phyloP scores from a whole-genome alignment of 2,797 vertebrate genomes.

The Melanotaenia parkinsoni region DNA sequence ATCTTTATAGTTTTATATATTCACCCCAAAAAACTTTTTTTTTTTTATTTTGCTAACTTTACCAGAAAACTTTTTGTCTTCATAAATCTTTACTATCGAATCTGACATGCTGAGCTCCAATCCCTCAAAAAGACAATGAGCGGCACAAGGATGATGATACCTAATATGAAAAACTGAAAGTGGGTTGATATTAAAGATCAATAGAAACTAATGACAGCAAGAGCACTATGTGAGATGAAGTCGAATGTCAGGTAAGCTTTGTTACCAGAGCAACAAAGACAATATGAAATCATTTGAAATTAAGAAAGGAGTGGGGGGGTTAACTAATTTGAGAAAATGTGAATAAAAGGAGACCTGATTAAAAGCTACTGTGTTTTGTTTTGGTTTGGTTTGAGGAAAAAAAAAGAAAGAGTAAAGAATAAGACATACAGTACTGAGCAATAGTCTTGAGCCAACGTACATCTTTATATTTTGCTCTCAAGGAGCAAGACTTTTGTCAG shows the following conservation, averaged over 20 bases:
- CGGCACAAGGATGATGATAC: constrained; percentile 39
- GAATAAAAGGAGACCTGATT: constrained; percentile 6
- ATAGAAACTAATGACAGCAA: constrained; percentile 24
- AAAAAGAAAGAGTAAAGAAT: neutral
- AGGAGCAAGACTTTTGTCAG: no score
- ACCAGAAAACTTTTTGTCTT: neutral
- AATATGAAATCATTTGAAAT: neutral
- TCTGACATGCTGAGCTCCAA: constrained; percentile 58
- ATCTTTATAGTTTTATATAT: neutral
- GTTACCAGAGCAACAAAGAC: neutral
- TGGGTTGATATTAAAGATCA: constrained; percentile 5
- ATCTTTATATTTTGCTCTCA: no score
- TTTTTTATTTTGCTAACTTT: no score
- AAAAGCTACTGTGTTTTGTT: constrained; percentile 4
- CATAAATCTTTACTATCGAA: neutral
- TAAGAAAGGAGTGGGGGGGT: neutral
- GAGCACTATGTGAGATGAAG: constrained; percentile 15
- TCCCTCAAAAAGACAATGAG: constrained; percentile 30
- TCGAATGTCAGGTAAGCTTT: constrained; percentile 9
- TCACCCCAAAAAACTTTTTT: no score
- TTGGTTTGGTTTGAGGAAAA: neutral
- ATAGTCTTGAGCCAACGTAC: no score
- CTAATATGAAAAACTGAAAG: constrained; percentile 34
- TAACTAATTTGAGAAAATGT: neutral
- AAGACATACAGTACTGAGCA: neutral